Conservation (phyloP, 1,140 invertebrate genomes). For the Drosophila kepulauana region DNA sequence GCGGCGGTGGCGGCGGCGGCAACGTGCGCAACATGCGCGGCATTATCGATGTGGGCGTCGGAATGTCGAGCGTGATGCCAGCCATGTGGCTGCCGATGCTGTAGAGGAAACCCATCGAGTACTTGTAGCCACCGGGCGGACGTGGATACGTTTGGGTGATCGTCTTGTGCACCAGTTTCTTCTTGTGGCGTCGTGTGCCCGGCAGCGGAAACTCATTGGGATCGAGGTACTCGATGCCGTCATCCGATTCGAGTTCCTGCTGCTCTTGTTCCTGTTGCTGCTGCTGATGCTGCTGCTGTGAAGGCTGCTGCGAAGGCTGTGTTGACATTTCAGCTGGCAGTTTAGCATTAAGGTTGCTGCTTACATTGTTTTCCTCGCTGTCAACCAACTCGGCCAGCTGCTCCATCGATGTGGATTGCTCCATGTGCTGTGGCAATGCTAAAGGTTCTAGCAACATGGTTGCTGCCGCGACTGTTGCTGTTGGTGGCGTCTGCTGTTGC, state of each 20-base stretch:
- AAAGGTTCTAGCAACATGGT: conserved; percentile 29
- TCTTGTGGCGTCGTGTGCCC: conserved; percentile 9
- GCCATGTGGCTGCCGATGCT: conserved; percentile 62
- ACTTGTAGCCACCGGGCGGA: conserved; percentile 72
- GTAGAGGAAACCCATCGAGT: conserved; percentile 72
- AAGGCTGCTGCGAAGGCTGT: background rate
- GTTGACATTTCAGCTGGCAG: too few relatives aligned
- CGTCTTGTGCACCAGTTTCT: conserved; percentile 27
- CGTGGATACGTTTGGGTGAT: conserved; percentile 53
- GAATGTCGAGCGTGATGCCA: conserved; percentile 56
- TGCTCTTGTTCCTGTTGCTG: conserved; percentile 11
- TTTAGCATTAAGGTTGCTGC: conserved; percentile 5
- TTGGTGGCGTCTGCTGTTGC: background rate
- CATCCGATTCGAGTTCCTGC: conserved; percentile 18
- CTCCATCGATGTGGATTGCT: conserved; percentile 9
- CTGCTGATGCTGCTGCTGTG: conserved; percentile 13
- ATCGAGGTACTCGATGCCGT: conserved; percentile 25
- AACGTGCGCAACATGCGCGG: conserved; percentile 53
- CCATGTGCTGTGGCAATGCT: conserved; percentile 22
- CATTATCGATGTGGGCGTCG: conserved; percentile 66
- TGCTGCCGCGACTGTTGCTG: background rate
- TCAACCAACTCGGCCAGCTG: conserved; percentile 8
- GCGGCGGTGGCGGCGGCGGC: conserved; percentile 31
- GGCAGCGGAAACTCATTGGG: conserved; percentile 41
- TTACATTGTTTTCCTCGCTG: conserved; percentile 16